These are phyloP conservation scores for Erethizon dorsatum DNA, from an alignment of 2,797 vertebrate species.

Conservation along the genomic window DNA sequence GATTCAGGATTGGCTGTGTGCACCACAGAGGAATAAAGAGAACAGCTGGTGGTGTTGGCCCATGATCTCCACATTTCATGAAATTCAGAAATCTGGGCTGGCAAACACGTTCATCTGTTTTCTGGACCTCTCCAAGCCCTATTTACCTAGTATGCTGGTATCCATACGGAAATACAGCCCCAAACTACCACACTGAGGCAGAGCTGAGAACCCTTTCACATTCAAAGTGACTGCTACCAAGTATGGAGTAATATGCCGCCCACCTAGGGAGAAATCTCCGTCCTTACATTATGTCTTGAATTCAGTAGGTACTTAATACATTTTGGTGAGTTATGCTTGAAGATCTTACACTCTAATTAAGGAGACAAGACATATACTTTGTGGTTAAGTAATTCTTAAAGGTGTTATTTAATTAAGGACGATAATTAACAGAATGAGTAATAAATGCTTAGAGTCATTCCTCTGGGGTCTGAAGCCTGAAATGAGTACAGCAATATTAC, in stretches of 20 bases:
- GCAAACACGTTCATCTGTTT: constrained; percentile 10
- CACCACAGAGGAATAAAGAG: neutral
- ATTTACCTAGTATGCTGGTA: neutral
- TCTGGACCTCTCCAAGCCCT: constrained; percentile 36
- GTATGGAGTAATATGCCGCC: neutral
- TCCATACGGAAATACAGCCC: neutral
- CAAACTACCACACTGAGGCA: neutral
- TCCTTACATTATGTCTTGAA: constrained; percentile 45
- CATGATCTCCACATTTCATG: neutral
- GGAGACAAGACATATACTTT: constrained; percentile 55
- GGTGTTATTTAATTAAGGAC: constrained; percentile 81
- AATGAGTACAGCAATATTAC: constrained; percentile 64
- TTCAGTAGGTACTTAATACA: constrained; percentile 65
- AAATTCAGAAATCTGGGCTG: neutral
- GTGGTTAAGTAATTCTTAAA: constrained; percentile 79
- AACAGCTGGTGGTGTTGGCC: neutral
- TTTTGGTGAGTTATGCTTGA: constrained; percentile 76
- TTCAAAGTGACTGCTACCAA: constrained; percentile 40
- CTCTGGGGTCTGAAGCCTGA: constrained; percentile 63
- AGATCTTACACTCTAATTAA: constrained; percentile 74
- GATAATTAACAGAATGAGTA: constrained; percentile 79
- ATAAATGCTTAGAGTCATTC: constrained; percentile 69
- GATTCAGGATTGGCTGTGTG: neutral
- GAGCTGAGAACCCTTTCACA: constrained; percentile 31
- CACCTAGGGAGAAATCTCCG: constrained; percentile 48